Base-by-base conservation (phyloP, 2,797 vertebrate genomes). In the Nyctibius grandis region DNA sequence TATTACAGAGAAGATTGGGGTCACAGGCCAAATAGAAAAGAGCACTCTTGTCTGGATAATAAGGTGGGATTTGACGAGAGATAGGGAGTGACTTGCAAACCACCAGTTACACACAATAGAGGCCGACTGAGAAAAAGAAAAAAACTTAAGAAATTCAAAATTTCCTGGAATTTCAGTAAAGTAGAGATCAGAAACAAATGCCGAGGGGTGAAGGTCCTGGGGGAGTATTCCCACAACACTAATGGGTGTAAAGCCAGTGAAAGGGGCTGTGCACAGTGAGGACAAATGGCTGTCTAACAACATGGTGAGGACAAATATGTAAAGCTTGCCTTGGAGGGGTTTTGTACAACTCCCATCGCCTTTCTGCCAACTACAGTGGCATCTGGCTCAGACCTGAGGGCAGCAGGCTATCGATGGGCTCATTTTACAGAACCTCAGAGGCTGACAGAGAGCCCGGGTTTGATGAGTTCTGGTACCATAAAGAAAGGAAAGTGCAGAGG, bases 321-420 rank as follows among this genome's bases (percentile, higher is more conserved):
- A 54, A 79, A 67, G 1, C 7, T 61, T 54, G 13, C 31, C 47
- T 47, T 72, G 33, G 9, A 80, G 11, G 14, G 2, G 1, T 36
- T 81, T 74, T 17, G 5, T 69, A 23, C 31, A 40, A 26, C 3
- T 81, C 26, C 28, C 0, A 0, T 20, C 85, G 57, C 11, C 54
- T 75, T 94, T 84, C 42, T 1, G 1, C 29, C 40, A 53, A 11
- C 15, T 70, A 33, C 1, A 3, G 11, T n/a, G 20, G 9, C 22
- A 73, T 6, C 65, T 54, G 42, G 15, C 40, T 68, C 50, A 73
- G 23, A 53, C 7, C 26, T 1, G 3, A 44, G 11, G 50, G 9
- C 12, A 70, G 19, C 15, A 31, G 1, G 0, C 12, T 61, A 11
- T 26, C 1, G 3, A 5, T 17, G 16, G 8, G 11, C 5, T 5